Evolutionary conservation across 1,140 invertebrate species (phyloP), one percentile per base, ranked within the genome.

Genomic region (Cherax quadricarinatus): DNA sequence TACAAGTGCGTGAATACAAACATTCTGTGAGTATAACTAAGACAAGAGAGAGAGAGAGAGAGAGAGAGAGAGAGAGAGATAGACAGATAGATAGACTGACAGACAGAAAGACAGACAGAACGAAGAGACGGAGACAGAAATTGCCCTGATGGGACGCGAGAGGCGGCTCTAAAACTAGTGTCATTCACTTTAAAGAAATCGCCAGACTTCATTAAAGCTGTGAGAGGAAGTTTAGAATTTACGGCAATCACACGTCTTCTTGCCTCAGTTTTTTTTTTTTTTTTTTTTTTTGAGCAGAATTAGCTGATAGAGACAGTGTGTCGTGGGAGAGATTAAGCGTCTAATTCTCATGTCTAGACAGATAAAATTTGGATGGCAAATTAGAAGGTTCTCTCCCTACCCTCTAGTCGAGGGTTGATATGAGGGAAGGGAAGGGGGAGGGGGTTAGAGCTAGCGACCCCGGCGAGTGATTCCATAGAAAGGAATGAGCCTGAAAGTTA

Each of bases 81-180:
- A 57, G 53, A 57, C 9, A 57, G 53, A 57, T 6, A 57, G 53
- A 57, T 57, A 57, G 6, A 9, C n/a, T n/a, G n/a, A 57, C 53
- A 57, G 12, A 57, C 6, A 57, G 2, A 57, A 57, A 57, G 53
- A n/a, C n/a, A 41, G 30, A 86, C 75, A 75, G 41, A 51, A 6
- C 51, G 16, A 21, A 21, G 85, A 48, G 85, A 70, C 53, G 5
- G 24, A 75, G 70, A 75, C 5, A 18, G 62, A 66, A 21, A 66
- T 41, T 2, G 30, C 18, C 62, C 62, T 5, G 6, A 24, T 30
- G n/a, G 30, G 24, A 21, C 85, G 18, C 12, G 12, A 21, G 0
- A 30, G 14, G 73, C 78, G 78, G 85, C 78, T 87, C 85, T 87
- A 4, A 87, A 87, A 87, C 70, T 87, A 79, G 78, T 53, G 70